Conservation (phyloP, 2,888 invertebrate species). For the Ferrisia virgata region DNA sequence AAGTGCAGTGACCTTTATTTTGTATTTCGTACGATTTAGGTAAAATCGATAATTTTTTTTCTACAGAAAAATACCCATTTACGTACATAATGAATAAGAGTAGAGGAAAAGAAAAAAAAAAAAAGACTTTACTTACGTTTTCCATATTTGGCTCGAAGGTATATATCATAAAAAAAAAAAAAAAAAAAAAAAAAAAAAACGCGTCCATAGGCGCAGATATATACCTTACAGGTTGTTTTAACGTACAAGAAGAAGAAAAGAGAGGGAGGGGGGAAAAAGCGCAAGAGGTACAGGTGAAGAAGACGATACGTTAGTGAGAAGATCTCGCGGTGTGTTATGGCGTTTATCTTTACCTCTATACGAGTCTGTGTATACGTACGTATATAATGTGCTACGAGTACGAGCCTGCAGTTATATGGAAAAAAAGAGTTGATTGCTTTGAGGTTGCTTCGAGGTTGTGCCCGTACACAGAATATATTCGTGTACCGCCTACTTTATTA, state of each 20-base stretch:
- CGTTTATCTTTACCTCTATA: neutral
- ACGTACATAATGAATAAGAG: no score
- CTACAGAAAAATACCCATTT: no score
- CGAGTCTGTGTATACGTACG: no score
- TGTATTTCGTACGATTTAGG: no score
- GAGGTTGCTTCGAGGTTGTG: slow-evolving; percentile 34
- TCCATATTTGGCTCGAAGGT: slow-evolving; percentile 20
- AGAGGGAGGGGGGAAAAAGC: neutral
- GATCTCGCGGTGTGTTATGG: slow-evolving; percentile 2
- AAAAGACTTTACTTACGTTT: neutral
- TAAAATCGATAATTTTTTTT: no score
- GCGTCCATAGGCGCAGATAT: neutral
- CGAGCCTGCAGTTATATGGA: neutral
- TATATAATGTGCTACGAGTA: neutral
- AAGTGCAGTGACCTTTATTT: no score
- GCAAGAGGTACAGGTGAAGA: neutral
- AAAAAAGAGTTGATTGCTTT: slow-evolving; percentile 42
- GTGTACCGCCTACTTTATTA: slow-evolving; percentile 45
- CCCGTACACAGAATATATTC: slow-evolving; percentile 22
- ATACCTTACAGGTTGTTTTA: neutral
- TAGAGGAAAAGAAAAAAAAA: no score
- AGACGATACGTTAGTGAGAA: neutral
- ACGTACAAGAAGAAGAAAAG: neutral
- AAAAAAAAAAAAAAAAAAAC: neutral
- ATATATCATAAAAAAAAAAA: neutral